phyloP scores from a whole-genome alignment of 2,113 vertebrate genomes.

The Genyomyrus donnyi region DNA sequence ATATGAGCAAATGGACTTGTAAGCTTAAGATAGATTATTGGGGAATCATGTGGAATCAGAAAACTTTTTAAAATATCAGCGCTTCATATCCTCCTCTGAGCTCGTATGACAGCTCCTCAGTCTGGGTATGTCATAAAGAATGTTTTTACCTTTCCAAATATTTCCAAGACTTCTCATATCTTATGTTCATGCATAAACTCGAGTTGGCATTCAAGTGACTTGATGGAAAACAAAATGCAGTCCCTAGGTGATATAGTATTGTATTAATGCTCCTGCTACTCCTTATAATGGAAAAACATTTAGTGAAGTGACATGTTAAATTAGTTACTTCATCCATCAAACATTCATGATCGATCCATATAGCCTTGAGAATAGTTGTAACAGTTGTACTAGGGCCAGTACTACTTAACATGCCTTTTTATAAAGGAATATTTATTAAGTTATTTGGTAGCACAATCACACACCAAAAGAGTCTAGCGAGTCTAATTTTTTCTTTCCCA shows the following conservation, averaged over 20 bases:
- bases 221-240: background rate
- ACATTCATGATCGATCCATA: background rate
- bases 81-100: background rate
- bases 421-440: background rate
- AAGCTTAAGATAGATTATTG: background rate
- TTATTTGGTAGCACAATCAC: background rate
- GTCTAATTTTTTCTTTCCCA: background rate
- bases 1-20: background rate
- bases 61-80: background rate
- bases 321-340: conserved; percentile 1
- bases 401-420: background rate
- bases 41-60: background rate
- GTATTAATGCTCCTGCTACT: background rate
- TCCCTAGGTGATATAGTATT: background rate
- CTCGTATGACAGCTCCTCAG: background rate
- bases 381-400: background rate
- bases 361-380: background rate
- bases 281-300: background rate
- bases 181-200: background rate
- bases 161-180: background rate
- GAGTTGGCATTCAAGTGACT: background rate
- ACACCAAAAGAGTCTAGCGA: background rate
- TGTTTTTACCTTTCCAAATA: background rate
- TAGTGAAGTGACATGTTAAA: background rate
- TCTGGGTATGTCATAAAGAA: background rate